These are phyloP conservation scores for Lucilia cuprina DNA, from an alignment of 1,140 invertebrate species.

Conservation along the genomic window DNA sequence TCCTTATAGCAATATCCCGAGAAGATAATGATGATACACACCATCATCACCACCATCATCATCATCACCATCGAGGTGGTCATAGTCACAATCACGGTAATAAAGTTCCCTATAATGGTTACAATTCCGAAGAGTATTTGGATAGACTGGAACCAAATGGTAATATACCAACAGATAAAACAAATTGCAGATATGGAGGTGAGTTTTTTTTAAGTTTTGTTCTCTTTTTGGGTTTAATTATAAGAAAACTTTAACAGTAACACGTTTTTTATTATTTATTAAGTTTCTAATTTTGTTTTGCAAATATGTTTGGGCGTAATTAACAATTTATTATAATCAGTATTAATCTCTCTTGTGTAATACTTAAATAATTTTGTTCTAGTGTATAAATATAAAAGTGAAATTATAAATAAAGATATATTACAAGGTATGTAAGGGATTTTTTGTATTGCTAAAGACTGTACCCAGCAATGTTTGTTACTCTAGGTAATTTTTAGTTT, in stretches of 20 bases:
- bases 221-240: neutral
- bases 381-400: neutral
- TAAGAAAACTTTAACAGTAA: neutral
- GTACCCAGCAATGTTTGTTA: too few relatives aligned
- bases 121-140: conserved; percentile 86
- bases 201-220: conserved; percentile 37
- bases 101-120: conserved; percentile 85
- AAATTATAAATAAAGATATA: neutral
- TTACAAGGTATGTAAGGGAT: too few relatives aligned
- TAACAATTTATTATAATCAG: neutral
- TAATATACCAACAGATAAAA: conserved; percentile 72
- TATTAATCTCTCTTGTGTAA: conserved; percentile 37
- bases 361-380: conserved; percentile 36
- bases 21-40: conserved; percentile 73
- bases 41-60: conserved; percentile 56
- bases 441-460: too few relatives aligned
- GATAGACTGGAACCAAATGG: conserved; percentile 88
- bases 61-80: conserved; percentile 56
- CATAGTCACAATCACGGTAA: conserved; percentile 63
- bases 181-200: conserved; percentile 62
- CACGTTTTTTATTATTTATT: neutral
- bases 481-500: too few relatives aligned
- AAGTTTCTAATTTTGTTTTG: too few relatives aligned
- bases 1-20: conserved; percentile 75
- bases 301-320: neutral